Percentiles rank a stretch among this genome's conserved stretches.
Evolutionary conservation across 2,797 vertebrate species (phyloP).

Genomic region (Trachops cirrhosus): DNA sequence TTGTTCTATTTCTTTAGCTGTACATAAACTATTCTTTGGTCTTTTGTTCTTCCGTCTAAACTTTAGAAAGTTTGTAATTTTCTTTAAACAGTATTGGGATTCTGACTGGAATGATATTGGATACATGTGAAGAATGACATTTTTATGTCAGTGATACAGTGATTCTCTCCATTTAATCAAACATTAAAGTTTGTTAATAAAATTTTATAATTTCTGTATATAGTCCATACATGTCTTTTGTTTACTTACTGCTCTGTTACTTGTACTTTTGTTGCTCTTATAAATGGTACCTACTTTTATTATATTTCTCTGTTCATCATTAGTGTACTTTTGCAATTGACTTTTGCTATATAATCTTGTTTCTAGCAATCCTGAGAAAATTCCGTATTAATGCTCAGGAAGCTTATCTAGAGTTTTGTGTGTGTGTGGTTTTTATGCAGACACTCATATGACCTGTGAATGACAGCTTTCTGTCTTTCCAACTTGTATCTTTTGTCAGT

Average conservation of each 20-base stretch:
- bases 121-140: background rate
- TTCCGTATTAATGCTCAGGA: background rate
- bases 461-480: background rate
- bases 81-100: background rate
- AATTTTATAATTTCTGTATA: background rate
- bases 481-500: background rate
- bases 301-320: background rate
- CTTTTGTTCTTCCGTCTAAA: background rate
- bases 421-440: background rate
- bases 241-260: background rate
- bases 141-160: background rate
- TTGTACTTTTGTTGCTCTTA: background rate
- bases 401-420: background rate
- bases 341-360: background rate
- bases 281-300: background rate
- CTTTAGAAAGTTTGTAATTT: background rate
- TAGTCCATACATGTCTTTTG: background rate
- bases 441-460: background rate
- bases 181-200: background rate
- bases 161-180: background rate
- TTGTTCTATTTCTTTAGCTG: background rate
- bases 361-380: background rate
- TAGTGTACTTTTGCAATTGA: background rate
- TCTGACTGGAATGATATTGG: background rate
- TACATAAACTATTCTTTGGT: background rate